These are phyloP conservation scores for Drosophila lacicola DNA, from an alignment of 2,888 invertebrate genomes.

Conservation along the genomic window DNA sequence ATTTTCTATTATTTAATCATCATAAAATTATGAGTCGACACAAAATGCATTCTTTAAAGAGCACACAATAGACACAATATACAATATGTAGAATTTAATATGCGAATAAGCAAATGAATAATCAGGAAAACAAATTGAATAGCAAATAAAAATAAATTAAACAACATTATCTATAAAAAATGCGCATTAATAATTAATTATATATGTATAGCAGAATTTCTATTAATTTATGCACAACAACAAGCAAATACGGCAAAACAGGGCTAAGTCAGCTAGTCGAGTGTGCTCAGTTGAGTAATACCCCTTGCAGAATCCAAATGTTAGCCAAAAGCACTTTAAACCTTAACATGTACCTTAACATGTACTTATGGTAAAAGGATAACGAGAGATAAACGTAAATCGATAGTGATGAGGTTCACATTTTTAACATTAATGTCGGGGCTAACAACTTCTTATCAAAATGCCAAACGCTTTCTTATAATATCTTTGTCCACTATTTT, in stretches of 20 bases:
- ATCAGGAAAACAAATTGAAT: constrained; percentile 2
- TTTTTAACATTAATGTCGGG: no score
- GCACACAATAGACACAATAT: neutral
- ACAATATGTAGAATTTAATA: constrained; percentile 7
- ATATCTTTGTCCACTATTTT: no score
- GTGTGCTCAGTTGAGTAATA: neutral
- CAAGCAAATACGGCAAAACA: constrained; percentile 15
- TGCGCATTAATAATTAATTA: constrained; percentile 54
- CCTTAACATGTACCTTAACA: no score
- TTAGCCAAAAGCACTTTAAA: no score
- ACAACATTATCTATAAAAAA: constrained; percentile 28
- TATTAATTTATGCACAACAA: constrained; percentile 55
- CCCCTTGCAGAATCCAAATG: neutral
- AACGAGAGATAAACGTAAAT: no score
- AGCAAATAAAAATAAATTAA: constrained; percentile 9
- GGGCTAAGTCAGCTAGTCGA: no score
- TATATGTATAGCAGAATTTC: constrained; percentile 35
- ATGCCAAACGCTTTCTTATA: no score
- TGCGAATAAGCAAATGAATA: constrained; percentile 12
- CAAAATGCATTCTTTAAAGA: neutral
- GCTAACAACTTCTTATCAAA: no score
- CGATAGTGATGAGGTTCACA: no score
- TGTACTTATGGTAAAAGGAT: no score
- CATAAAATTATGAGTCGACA: neutral
- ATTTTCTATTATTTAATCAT: constrained; percentile 7